These are phyloP conservation scores for Oryzias curvinotus DNA, from an alignment of 2,113 vertebrate species.

Conservation along the genomic window DNA sequence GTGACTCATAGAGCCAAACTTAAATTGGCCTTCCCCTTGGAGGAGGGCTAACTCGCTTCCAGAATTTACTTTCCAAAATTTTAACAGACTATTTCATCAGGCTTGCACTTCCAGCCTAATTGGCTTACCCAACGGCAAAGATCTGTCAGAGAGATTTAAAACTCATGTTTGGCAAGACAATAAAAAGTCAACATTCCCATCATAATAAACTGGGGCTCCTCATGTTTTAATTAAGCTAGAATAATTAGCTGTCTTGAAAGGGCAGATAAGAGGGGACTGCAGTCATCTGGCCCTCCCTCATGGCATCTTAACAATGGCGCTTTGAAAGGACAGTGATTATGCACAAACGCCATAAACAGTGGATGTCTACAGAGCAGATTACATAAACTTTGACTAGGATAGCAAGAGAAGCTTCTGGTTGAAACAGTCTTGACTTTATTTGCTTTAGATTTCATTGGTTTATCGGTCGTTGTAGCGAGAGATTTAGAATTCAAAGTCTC, in stretches of 20 bases:
- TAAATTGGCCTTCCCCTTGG: conserved; percentile 24
- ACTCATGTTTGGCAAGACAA: conserved; percentile 56
- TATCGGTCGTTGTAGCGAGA: too few species aligned
- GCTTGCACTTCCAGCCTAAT: conserved; percentile 51
- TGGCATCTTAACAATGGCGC: conserved; percentile 30
- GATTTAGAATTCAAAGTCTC: too few species aligned
- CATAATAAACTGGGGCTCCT: conserved; percentile 57
- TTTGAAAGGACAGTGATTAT: conserved; percentile 37
- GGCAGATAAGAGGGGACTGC: conserved; percentile 42
- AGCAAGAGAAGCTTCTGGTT: conserved; percentile 1
- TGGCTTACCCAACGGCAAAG: conserved; percentile 45
- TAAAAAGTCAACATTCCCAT: conserved; percentile 51
- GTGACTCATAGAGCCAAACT: conserved; percentile 30
- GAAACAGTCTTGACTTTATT: too few species aligned
- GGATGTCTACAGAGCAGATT: conserved; percentile 19
- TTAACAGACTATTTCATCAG: conserved; percentile 44
- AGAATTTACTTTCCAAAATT: conserved; percentile 43
- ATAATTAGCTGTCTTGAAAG: conserved; percentile 61
- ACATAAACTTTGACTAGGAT: conserved; percentile 31
- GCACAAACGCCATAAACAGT: conserved; percentile 25
- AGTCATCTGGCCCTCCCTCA: conserved; percentile 28
- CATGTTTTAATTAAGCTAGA: conserved; percentile 73
- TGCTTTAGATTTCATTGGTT: too few species aligned
- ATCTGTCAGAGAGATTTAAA: conserved; percentile 51
- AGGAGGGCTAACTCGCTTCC: conserved; percentile 12